Conservation (phyloP, 1,140 invertebrate genomes). For the Gryllus bimaculatus region DNA sequence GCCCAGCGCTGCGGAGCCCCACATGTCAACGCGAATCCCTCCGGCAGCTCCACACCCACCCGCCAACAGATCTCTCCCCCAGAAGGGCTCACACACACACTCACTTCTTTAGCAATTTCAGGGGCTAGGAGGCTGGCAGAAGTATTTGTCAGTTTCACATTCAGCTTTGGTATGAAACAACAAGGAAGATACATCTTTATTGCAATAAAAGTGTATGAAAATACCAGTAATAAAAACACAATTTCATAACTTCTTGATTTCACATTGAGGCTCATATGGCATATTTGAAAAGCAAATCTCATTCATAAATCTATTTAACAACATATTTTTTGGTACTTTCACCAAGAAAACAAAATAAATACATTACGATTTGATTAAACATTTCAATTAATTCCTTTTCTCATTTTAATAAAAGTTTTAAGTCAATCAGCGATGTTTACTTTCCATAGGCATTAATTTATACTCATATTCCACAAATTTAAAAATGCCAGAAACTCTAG, state of each 20-base stretch:
- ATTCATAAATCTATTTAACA: too few relatives aligned
- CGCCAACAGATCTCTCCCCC: neutral
- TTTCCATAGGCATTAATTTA: too few relatives aligned
- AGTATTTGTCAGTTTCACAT: neutral
- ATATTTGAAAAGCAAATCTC: too few relatives aligned
- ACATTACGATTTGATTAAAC: too few relatives aligned
- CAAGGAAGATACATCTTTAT: neutral
- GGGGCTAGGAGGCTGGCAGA: neutral
- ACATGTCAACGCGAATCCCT: constrained; percentile 49
- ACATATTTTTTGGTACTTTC: too few relatives aligned
- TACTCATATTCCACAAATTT: too few relatives aligned
- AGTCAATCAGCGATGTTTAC: too few relatives aligned
- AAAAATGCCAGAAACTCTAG: too few relatives aligned
- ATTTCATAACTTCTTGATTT: neutral
- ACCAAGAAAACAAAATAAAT: too few relatives aligned
- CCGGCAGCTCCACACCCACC: constrained; percentile 28
- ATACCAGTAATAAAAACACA: neutral
- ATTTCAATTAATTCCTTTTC: too few relatives aligned
- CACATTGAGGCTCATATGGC: neutral
- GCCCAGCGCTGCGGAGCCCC: constrained; percentile 57
- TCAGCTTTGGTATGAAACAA: neutral
- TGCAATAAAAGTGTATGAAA: neutral
- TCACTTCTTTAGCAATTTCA: neutral
- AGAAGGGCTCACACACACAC: neutral
- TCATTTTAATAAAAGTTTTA: too few relatives aligned